Conservation (phyloP, 2,797 vertebrate species). For the Chrosomus eos region DNA sequence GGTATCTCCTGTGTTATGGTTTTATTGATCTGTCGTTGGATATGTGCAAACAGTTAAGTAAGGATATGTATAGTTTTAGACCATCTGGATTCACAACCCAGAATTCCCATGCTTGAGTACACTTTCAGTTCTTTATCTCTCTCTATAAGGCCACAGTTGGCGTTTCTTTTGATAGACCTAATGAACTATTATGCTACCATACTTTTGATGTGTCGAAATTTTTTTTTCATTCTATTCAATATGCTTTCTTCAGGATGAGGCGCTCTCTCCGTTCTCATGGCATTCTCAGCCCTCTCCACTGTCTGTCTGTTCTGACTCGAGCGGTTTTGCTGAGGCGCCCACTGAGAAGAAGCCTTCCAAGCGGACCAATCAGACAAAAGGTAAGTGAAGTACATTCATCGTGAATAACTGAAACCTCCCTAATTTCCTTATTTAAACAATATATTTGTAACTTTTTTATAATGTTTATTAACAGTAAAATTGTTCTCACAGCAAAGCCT, state of each 20-base stretch:
- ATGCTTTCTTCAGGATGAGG: constrained; percentile 82
- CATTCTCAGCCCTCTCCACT: constrained; percentile 82
- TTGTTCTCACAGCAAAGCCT: constrained; percentile 48
- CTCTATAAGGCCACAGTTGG: neutral
- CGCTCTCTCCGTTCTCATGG: constrained; percentile 80
- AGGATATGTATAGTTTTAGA: too few species aligned
- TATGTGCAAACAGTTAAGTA: neutral
- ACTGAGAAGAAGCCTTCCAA: constrained; percentile 71
- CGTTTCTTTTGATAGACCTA: neutral
- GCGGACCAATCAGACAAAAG: constrained; percentile 70
- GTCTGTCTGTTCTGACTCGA: constrained; percentile 86
- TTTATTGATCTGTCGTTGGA: neutral
- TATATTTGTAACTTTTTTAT: neutral
- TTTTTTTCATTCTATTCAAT: constrained; percentile 7
- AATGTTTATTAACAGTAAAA: neutral
- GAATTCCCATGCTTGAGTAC: neutral
- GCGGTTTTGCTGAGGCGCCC: constrained; percentile 72
- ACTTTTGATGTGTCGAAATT: neutral
- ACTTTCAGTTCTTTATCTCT: neutral
- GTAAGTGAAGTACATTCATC: constrained; percentile 60
- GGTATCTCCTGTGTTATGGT: neutral
- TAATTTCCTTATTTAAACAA: neutral
- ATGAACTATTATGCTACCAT: neutral
- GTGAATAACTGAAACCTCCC: neutral
- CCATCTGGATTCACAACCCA: neutral